Conservation (phyloP, 1,140 invertebrate species). For the Physella acuta region DNA sequence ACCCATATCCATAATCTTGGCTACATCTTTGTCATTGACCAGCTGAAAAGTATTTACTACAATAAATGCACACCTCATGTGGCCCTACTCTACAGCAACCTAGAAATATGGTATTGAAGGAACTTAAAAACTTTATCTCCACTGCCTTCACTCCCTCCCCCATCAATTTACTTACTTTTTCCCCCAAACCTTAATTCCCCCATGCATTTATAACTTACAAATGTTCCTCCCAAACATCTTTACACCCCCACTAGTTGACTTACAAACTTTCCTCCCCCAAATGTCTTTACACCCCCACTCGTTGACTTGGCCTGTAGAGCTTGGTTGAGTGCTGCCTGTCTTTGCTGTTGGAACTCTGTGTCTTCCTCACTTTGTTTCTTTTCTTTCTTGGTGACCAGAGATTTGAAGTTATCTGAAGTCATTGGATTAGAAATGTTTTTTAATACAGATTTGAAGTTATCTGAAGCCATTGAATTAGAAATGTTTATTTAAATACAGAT, state of each 20-base stretch:
- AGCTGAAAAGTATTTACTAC: conserved; percentile 33
- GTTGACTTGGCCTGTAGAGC: conserved; percentile 66
- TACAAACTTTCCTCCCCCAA: conserved; percentile 30
- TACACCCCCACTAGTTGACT: not conserved
- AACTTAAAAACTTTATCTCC: too few species aligned
- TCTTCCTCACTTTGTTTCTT: conserved; percentile 61
- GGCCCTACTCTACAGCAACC: too few species aligned
- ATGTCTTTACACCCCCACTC: conserved; percentile 14
- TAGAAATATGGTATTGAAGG: too few species aligned
- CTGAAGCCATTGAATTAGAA: too few species aligned
- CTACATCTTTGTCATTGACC: conserved; percentile 75
- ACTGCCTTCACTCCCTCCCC: too few species aligned
- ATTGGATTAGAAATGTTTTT: not conserved
- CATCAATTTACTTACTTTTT: too few species aligned
- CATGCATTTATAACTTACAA: too few species aligned
- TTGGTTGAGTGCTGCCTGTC: conserved; percentile 83
- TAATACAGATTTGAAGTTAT: not conserved
- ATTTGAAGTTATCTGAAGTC: conserved; percentile 55
- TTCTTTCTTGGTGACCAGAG: conserved; percentile 42
- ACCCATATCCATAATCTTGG: conserved; percentile 78
- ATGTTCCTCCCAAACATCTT: too few species aligned
- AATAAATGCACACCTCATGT: too few species aligned
- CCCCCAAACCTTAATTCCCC: too few species aligned
- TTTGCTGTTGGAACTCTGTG: conserved; percentile 80
- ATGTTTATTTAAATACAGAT: not conserved